Percentiles rank a stretch among this genome's conserved stretches.
Conservation (phyloP, 2,888 invertebrate genomes). For the Himalopsyche kuldschensis region DNA sequence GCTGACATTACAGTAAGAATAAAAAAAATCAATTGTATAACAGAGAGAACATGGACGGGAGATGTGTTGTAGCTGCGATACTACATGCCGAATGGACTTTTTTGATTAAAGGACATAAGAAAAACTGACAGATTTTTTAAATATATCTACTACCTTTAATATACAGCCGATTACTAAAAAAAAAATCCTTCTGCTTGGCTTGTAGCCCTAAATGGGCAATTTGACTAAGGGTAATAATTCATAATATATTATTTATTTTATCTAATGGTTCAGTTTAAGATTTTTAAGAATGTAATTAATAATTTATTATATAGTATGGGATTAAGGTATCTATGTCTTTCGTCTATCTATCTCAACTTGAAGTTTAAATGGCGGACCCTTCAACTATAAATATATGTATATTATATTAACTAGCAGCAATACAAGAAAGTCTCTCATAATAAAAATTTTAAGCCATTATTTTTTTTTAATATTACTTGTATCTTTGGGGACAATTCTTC, state of each 20-base stretch:
- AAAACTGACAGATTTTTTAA: conserved; percentile 12
- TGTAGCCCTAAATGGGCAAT: not conserved
- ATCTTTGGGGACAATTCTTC: conserved; percentile 29
- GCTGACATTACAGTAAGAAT: not conserved
- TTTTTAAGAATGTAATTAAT: not conserved
- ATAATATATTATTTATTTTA: conserved; percentile 31
- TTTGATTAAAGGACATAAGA: conserved; percentile 9
- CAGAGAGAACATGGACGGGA: conserved; percentile 13
- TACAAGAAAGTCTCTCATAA: conserved; percentile 33
- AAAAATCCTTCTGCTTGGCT: not conserved
- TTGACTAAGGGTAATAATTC: conserved; percentile 11
- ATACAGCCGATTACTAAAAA: conserved; percentile 16
- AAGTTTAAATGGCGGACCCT: conserved; percentile 29
- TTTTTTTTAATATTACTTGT: conserved; percentile 39
- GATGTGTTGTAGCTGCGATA: conserved; percentile 6
- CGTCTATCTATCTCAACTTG: conserved; percentile 33
- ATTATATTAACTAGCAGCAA: conserved; percentile 25
- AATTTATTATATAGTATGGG: conserved; percentile 33
- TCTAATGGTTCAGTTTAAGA: conserved; percentile 36
- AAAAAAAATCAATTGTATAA: conserved; percentile 8
- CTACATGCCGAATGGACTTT: conserved; percentile 12
- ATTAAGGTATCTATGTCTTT: conserved; percentile 36
- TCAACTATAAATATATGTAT: conserved; percentile 21
- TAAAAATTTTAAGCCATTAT: conserved; percentile 22
- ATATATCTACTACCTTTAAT: conserved; percentile 10